Evolutionary conservation across 2,888 invertebrate genomes (phyloP).

Genomic region (Ischnura elegans): DNA sequence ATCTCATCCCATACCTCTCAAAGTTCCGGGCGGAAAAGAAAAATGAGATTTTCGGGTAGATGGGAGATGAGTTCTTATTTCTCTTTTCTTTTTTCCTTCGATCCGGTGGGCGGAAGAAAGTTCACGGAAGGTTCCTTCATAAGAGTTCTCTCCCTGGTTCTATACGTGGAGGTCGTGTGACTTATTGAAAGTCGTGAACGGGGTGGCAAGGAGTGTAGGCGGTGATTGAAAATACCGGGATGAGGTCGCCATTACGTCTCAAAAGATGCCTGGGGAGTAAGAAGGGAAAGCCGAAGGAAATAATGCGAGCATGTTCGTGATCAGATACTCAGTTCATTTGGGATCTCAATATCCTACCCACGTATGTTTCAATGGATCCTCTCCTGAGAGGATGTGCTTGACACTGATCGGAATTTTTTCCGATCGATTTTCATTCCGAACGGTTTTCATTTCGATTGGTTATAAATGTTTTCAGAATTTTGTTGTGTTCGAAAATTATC

Average conservation of each 20-base stretch:
- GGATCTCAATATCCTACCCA: neutral
- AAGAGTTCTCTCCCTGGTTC: neutral
- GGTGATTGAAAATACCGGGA: neutral
- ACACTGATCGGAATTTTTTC: no score
- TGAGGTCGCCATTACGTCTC: neutral
- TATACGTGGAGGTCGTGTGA: constrained; percentile 6
- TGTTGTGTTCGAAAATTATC: no score
- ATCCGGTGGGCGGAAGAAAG: neutral
- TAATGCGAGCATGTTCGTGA: neutral
- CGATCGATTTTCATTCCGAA: no score
- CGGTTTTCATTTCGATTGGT: no score
- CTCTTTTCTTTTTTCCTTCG: neutral
- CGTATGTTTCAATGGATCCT: no score
- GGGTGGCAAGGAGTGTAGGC: neutral
- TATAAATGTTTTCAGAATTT: no score
- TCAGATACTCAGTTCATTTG: neutral
- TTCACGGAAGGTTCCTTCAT: neutral
- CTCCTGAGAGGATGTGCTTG: no score
- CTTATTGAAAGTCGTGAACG: constrained; percentile 31
- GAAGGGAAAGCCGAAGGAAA: neutral
- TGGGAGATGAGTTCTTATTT: neutral
- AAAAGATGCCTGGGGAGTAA: neutral
- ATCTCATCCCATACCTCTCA: neutral
- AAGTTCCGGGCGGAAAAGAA: constrained; percentile 30
- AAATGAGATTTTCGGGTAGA: neutral